Conservation (phyloP, 2,113 vertebrate species). For the Takifugu bimaculatus region DNA sequence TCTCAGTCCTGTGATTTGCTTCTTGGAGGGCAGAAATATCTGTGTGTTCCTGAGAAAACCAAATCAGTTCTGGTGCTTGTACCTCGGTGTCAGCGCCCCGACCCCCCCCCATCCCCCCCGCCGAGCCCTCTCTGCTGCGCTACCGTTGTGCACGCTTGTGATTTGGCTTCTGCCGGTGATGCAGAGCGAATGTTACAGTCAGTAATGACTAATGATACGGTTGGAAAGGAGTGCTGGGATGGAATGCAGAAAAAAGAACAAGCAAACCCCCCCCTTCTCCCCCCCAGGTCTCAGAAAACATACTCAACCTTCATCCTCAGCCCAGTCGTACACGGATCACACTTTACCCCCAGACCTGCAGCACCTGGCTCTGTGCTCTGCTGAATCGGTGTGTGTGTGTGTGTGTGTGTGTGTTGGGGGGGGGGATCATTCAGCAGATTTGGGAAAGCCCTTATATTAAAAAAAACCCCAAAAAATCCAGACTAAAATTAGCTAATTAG, state of each 20-base stretch:
- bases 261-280: constrained; percentile 24
- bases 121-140: neutral
- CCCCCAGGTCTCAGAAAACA: constrained; percentile 46
- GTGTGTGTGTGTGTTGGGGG: no score
- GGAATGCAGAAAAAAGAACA: constrained; percentile 61
- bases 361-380: no score
- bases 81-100: neutral
- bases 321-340: constrained; percentile 35
- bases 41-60: no score
- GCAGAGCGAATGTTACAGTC: constrained; percentile 52
- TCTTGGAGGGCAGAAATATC: no score
- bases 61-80: neutral
- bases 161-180: constrained; percentile 21
- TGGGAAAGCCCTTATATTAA: no score
- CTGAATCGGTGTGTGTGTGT: no score
- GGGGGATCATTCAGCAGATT: no score
- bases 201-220: constrained; percentile 58
- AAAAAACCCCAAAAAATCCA: no score
- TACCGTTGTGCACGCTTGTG: neutral
- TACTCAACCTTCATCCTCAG: constrained; percentile 49
- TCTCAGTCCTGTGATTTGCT: no score
- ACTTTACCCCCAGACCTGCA: neutral
- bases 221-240: constrained; percentile 36
- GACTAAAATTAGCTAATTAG: no score
- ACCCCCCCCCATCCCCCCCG: no score